A percentile compares a stretch with the other conserved stretches of the same genome.
Conservation (phyloP, 2,797 vertebrate species). For the Scleropages formosus region DNA sequence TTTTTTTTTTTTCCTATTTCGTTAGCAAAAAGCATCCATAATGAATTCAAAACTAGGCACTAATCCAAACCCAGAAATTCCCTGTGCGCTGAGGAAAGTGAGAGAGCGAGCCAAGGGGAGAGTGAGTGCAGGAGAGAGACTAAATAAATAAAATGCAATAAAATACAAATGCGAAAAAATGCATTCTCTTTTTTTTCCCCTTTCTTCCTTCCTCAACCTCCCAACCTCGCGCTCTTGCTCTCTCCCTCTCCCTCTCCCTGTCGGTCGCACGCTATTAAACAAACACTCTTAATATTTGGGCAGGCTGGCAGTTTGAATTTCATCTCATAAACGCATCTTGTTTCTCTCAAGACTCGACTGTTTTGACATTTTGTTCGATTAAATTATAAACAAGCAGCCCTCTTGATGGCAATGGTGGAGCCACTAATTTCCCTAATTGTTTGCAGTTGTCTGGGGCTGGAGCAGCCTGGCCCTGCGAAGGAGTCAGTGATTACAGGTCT, state of each 20-base stretch:
- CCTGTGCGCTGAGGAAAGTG: conserved; percentile 49
- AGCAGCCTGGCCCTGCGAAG: conserved; percentile 85
- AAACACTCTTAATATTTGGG: conserved; percentile 99
- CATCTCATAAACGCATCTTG: conserved; percentile 99
- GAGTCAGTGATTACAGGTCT: conserved; percentile 89
- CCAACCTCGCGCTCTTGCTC: conserved; percentile 47
- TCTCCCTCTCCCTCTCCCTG: conserved; percentile 55
- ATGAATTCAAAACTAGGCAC: conserved; percentile 69
- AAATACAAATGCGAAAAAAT: conserved; percentile 54
- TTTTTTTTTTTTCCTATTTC: conserved; percentile 63
- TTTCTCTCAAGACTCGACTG: conserved; percentile 99
- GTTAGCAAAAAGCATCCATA: conserved; percentile 74
- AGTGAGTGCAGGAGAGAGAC: conserved; percentile 34
- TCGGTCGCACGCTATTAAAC: conserved; percentile 99
- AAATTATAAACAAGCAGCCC: conserved; percentile 99
- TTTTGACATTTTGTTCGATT: conserved; percentile 99
- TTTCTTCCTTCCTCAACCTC: conserved; percentile 29
- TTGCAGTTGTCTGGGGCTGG: conserved; percentile 99
- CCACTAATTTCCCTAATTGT: conserved; percentile 99
- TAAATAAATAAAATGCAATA: conserved; percentile 58
- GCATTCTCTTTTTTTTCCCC: conserved; percentile 49
- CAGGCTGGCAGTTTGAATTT: conserved; percentile 99
- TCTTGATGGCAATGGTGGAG: conserved; percentile 99
- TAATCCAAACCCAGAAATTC: conserved; percentile 65
- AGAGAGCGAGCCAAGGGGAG: neutral